Evolutionary conservation across 2,797 vertebrate species (phyloP), one percentile per base, ranked within the genome.

Genomic region (Euphonia xanthogaster): DNA sequence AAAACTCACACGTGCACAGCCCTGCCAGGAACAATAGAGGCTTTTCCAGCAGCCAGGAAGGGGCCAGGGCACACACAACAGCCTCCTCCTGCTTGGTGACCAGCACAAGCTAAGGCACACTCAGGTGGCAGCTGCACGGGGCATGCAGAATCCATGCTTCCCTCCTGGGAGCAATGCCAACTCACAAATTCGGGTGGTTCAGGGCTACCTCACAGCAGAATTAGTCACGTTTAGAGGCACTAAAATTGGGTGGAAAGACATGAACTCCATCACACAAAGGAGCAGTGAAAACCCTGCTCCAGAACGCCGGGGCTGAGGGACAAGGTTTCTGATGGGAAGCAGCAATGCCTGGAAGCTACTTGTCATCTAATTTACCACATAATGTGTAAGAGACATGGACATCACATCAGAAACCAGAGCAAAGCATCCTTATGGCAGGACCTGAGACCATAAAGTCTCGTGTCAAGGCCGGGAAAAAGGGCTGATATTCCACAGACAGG

Each of bases 71-170:
- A 1, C 23, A 14, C 61, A 72, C 65, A 75, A 10, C 10, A 15
- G 86, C 24, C 31, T 45, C 39, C 72, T 72, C 62, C 63, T 50
- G 30, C 82, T 4, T 14, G 33, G 27, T 31, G 67, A 85, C 39
- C 66, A 70, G 62, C 57, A 14, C 31, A 44, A 24, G 8, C 30
- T 2, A 12, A 44, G 37, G 51, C n/a, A 35, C 19, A 9, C 58
- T 57, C 66, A 8, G 0, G 17, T 6, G 42, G 53, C n/a, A 82
- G 55, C 48, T 71, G 61, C 40, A 1, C 0, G 4, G 40, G 35
- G 14, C n/a, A 54, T 0, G 0, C 4, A 7, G 53, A 3, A 27
- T 7, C 47, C 0, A 0, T 7, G 42, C 35, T 47, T 18, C 54
- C 47, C 62, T 73, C 66, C 66, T 31, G 28, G 33, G 2, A 86